Base-by-base conservation (phyloP, 2,888 invertebrate genomes). In the Lissonota sp. region DNA sequence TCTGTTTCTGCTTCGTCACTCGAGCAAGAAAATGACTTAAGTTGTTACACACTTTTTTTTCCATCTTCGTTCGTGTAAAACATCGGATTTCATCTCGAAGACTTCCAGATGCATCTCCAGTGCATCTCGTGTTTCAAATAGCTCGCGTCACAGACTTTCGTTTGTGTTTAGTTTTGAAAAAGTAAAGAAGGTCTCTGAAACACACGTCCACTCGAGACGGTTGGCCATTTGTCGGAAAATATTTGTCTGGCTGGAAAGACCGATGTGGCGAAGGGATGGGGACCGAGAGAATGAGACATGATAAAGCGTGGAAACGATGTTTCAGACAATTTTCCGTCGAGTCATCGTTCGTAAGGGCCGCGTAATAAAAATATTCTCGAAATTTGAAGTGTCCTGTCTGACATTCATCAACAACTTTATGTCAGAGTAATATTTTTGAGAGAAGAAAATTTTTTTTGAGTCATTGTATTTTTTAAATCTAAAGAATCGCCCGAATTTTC, bases 291-390 rank as follows among this genome's bases (percentile, higher is more conserved):
- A 42, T 37, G 39, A 39, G n/a, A 49, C 4, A 58, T 26, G 62
- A 42, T 39, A n/a, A 60, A 16, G 37, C 57, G 58, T 66, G 10
- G 42, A 78, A 74, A 53, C n/a, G 77, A 73, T 42, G 66, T 73
- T 60, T 74, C 83, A 62, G 46, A 26, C 26, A 76, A 55, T 83
- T 82, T 83, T 81, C 58, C 64, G 86, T 69, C 82, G 62, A 84
- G 85, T 87, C 87, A 87, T 81, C 74, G 64, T 80, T 57, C 58
- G 62, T 85, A 85, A 86, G 80, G 83, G 83, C 37, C 66, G 40
- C 1, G 3, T 51, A 46, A 66, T 60, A 74, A 72, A 79, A 62
- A 73, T 66, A 49, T 16, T 26, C 39, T 46, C 44, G 3, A 39
- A 57, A 12, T 39, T 4, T 53, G 6, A n/a, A 16, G 12, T 51